phyloP scores from a whole-genome alignment of 2,888 invertebrate genomes.

The Aporophyla nigra region DNA sequence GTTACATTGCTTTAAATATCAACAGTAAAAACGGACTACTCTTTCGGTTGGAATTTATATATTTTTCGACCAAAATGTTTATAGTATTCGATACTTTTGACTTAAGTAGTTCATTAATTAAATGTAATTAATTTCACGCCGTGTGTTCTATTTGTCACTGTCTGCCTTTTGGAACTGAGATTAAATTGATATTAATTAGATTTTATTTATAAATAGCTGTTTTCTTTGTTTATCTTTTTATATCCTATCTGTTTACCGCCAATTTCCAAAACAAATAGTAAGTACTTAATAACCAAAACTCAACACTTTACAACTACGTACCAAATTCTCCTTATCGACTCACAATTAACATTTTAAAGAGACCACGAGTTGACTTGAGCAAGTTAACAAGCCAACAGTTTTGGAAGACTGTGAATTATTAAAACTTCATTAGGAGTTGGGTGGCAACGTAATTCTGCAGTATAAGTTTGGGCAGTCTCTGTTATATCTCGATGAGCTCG shows the following conservation, averaged over 20 bases:
- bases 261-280: constrained; percentile 13
- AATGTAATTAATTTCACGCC: too few relatives aligned
- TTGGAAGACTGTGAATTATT: constrained; percentile 69
- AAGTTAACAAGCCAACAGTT: constrained; percentile 68
- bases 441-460: constrained; percentile 58
- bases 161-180: too few relatives aligned
- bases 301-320: constrained; percentile 9
- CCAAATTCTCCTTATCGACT: constrained; percentile 58
- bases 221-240: too few relatives aligned
- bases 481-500: constrained; percentile 53
- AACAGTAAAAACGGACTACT: too few relatives aligned
- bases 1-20: too few relatives aligned
- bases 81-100: too few relatives aligned
- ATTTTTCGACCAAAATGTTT: too few relatives aligned
- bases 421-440: constrained; percentile 69
- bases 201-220: too few relatives aligned
- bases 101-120: too few relatives aligned
- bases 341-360: constrained; percentile 73
- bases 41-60: too few relatives aligned
- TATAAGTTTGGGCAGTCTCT: constrained; percentile 58
- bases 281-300: constrained; percentile 1
- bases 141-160: too few relatives aligned
- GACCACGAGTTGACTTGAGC: constrained; percentile 58
- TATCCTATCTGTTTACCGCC: not conserved
- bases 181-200: too few relatives aligned